Evolutionary conservation across 2,797 vertebrate species (phyloP), one percentile per base, ranked within the genome.

Genomic region (Cyclopterus lumpus): DNA sequence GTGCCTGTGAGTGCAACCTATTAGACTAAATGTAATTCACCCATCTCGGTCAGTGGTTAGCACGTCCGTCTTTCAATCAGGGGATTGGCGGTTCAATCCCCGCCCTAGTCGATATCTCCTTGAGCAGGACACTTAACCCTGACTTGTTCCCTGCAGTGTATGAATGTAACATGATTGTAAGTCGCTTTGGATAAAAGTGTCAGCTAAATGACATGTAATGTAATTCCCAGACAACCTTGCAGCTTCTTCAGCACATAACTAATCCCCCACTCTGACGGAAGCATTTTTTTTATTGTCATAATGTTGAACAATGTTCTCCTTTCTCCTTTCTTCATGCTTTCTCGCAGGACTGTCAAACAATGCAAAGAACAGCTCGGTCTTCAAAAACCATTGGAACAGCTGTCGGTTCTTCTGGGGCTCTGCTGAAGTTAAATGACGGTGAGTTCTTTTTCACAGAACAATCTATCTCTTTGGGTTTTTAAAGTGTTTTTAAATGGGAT

Each of bases 1-100:
- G 93, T 86, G 49, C 94, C 94, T 0, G 96, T 98, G 90, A 95
- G 96, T 86, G 28, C 11, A 3, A 11, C 51, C 22, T 42, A 8
- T 53, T 1, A 16, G 18, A 62, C 26, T 28, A 28, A 28, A 28
- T 28, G 26, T 28, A 2, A 34, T 34, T 34, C 2, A n/a, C n/a
- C n/a, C n/a, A n/a, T n/a, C n/a, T n/a, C n/a, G n/a, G n/a, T n/a
- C n/a, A n/a, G n/a, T n/a, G n/a, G n/a, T n/a, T n/a, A n/a, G n/a
- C n/a, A n/a, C n/a, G n/a, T n/a, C n/a, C n/a, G n/a, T n/a, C n/a
- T n/a, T n/a, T n/a, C n/a, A n/a, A n/a, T n/a, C n/a, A n/a, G n/a
- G n/a, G n/a, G n/a, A n/a, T n/a, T n/a, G n/a, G n/a, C n/a, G n/a
- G n/a, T n/a, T n/a, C n/a, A n/a, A n/a, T n/a, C n/a, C n/a, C n/a